phyloP scores from a whole-genome alignment of 2,113 vertebrate genomes.

The Leucosticte australis region DNA sequence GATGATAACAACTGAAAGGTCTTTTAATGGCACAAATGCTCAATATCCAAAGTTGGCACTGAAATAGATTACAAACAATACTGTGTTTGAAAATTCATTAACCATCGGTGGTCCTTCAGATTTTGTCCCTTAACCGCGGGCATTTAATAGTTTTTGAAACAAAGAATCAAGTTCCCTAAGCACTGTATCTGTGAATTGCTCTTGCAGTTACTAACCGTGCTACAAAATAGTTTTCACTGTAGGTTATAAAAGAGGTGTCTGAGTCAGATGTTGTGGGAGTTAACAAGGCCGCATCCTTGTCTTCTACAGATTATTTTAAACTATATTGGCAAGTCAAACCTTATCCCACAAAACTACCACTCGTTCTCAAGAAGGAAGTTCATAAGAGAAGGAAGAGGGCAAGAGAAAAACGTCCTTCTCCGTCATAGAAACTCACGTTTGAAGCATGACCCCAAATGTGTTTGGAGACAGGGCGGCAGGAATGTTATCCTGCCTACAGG shows the following conservation, averaged over 20 bases:
- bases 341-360: not conserved
- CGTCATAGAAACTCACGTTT: not conserved
- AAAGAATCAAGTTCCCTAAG: not conserved
- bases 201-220: not conserved
- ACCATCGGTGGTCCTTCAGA: not conserved
- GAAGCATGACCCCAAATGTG: not conserved
- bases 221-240: not conserved
- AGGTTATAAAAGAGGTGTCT: slow-evolving; percentile 14
- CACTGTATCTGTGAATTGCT: not conserved
- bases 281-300: not conserved
- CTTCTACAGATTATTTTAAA: not conserved
- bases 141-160: not conserved
- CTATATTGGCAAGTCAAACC: not conserved
- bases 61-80: not conserved
- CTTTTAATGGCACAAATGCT: not conserved
- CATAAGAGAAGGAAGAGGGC: not conserved
- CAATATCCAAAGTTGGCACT: not conserved
- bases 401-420: not conserved
- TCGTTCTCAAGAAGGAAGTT: not conserved
- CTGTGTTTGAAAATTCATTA: not conserved
- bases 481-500: not conserved
- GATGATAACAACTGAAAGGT: not conserved
- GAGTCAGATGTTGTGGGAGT: slow-evolving; percentile 35
- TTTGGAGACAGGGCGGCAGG: not conserved
- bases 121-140: not conserved